A percentile compares a stretch with the other conserved stretches of the same genome.
Conservation (phyloP, 2,888 invertebrate genomes). For the Pantelozetes paolii region DNA sequence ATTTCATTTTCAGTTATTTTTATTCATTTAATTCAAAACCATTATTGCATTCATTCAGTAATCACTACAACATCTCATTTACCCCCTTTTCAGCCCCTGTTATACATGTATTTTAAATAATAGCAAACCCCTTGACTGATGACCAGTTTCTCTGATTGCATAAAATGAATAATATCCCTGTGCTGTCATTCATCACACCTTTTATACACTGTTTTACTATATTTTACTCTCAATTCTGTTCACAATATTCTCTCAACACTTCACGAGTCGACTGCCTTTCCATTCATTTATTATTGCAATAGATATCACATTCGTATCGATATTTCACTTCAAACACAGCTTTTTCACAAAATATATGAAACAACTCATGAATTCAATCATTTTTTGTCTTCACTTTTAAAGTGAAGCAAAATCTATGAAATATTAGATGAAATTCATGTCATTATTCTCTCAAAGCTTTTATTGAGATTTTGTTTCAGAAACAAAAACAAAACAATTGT, state of each 20-base stretch:
- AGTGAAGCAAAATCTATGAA: background rate
- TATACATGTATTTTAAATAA: background rate
- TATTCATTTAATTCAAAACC: too few species aligned
- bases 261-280: too few species aligned
- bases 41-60: too few species aligned
- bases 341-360: background rate
- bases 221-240: background rate
- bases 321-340: background rate
- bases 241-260: background rate
- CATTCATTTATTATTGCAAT: background rate
- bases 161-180: constrained; percentile 11
- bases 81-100: background rate
- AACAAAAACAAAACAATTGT: background rate
- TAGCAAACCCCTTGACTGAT: background rate
- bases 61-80: too few species aligned
- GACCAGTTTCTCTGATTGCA: constrained; percentile 15
- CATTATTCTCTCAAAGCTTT: background rate
- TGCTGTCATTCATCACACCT: constrained; percentile 25
- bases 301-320: constrained; percentile 8
- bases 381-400: background rate
- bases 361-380: background rate
- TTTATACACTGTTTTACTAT: constrained; percentile 19
- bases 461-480: background rate
- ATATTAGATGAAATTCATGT: background rate
- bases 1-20: too few species aligned